Conservation (phyloP, 2,797 vertebrate genomes). For the Adelosebastes latens region DNA sequence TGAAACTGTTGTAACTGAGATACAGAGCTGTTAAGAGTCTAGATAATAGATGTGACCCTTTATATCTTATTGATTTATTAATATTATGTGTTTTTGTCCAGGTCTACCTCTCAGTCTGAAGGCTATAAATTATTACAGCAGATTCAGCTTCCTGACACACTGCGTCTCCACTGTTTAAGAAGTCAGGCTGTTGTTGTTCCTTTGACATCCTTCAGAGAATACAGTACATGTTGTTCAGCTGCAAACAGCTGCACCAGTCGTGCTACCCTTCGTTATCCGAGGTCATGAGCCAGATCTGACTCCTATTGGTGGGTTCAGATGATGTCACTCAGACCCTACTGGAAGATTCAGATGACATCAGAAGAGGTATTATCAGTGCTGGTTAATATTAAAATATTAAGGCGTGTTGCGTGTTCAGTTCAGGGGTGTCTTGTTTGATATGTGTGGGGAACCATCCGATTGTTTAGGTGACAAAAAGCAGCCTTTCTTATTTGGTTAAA, state of each 20-base stretch:
- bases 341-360: slow-evolving; percentile 25
- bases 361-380: slow-evolving; percentile 47
- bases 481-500: slow-evolving; percentile 36
- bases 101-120: background rate
- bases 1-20: background rate
- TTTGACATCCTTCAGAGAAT: background rate
- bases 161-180: background rate
- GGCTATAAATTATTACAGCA: slow-evolving; percentile 15
- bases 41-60: background rate
- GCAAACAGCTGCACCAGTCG: slow-evolving; percentile 3
- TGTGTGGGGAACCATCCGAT: background rate
- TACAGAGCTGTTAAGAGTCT: background rate
- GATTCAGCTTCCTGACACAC: background rate
- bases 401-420: slow-evolving; percentile 4
- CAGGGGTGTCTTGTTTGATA: slow-evolving; percentile 10
- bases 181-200: background rate
- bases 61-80: slow-evolving; percentile 32
- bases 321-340: background rate
- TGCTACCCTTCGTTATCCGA: background rate
- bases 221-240: slow-evolving; percentile 5
- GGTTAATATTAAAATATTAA: slow-evolving; percentile 48
- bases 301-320: slow-evolving; percentile 12
- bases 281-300: background rate
- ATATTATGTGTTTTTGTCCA: background rate
- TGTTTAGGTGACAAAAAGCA: slow-evolving; percentile 23